phyloP scores from a whole-genome alignment of 2,797 vertebrate species.

The Eurystomus glaucurus region DNA sequence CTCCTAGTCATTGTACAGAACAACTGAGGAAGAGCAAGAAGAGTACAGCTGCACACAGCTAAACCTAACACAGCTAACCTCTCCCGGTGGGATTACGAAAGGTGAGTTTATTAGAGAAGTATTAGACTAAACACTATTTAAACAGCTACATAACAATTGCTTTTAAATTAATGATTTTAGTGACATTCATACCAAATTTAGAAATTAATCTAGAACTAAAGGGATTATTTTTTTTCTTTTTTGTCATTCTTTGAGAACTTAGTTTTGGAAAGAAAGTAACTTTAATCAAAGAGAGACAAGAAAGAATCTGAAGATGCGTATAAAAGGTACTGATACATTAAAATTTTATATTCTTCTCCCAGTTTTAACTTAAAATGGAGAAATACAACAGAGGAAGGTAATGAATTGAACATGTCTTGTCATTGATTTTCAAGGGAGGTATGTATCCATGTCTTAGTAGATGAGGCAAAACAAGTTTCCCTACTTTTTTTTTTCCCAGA shows the following conservation, averaged over 20 bases:
- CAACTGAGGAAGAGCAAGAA: not conserved
- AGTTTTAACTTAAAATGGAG: not conserved
- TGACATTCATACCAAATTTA: not conserved
- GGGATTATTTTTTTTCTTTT: not conserved
- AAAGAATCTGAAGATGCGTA: not conserved
- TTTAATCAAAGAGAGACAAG: not conserved
- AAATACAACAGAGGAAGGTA: not conserved
- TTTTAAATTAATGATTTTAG: not conserved
- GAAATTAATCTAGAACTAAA: not conserved
- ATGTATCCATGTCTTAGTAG: not conserved
- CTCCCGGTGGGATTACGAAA: not conserved
- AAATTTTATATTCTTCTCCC: not conserved
- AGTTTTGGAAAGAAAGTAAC: not conserved
- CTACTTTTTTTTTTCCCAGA: conserved; percentile 4
- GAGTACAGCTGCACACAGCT: not conserved
- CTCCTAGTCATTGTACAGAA: not conserved
- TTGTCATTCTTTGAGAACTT: not conserved
- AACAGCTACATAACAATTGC: not conserved
- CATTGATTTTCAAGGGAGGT: conserved; percentile 11
- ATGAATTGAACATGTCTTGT: not conserved
- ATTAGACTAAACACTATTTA: not conserved
- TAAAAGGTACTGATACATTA: not conserved
- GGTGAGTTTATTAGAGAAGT: not conserved
- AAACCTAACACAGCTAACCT: not conserved
- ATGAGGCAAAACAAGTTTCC: conserved; percentile 49